Base-by-base conservation (phyloP, 2,888 invertebrate genomes). In the Synanthedon andrenaeformis region DNA sequence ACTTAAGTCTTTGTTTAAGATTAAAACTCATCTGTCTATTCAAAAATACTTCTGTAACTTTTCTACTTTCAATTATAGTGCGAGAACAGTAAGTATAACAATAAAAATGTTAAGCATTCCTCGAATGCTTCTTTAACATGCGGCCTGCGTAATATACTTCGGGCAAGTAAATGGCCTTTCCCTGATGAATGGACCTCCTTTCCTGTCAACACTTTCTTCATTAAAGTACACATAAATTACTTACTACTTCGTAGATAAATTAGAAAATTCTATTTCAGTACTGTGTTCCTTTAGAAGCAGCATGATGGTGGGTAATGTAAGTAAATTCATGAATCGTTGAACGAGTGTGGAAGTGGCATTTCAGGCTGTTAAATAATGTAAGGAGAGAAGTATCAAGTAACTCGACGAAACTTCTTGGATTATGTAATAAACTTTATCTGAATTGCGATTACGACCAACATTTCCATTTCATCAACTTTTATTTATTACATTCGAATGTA, bases 351-450 rank as follows among this genome's bases (percentile, higher is more conserved):
- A 45, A 45, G 45, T 45, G 70, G 61, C 70, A 73, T 71, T 76
- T 72, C 66, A 53, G 58, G 57, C 61, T 56, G 65, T 65, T 77
- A 71, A 72, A 76, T 75, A 72, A 74, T 78, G 69, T 65, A 74
- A 61, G 58, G 64, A 52, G 61, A 52, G 61, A 57, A 61, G 64
- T 69, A 69, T 72, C 66, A 72, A 70, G 69, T 64, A 65, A 65
- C 69, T 71, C 55, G 6, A 14, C 54, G 61, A 66, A 45, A 66
- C 66, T 54, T 57, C 45, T 58, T 74, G 65, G 74, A 79, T 76
- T 74, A 74, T 79, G 67, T 65, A 77, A 70, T 45, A 45, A 45
- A 45, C 45, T 45, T n/a, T n/a, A 45, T 45, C 14, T 45, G 14
- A 45, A 45, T 14, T 45, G 45, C 45, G 14, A 45, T 45, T 14